phyloP scores from a whole-genome alignment of 2,797 vertebrate species.

The Chelon labrosus region DNA sequence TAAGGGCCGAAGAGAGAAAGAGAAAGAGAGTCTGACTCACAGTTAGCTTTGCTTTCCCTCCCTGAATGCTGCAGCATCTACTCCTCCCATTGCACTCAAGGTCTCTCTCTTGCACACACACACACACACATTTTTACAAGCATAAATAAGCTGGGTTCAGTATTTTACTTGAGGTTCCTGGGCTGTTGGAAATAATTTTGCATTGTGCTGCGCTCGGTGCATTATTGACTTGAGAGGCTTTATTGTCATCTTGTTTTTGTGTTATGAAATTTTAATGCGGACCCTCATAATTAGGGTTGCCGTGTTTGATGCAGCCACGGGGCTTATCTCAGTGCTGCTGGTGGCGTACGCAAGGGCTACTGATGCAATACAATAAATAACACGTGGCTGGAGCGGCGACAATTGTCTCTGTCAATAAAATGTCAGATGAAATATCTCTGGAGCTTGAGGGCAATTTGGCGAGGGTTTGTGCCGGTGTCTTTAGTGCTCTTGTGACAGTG shows the following conservation, averaged over 20 bases:
- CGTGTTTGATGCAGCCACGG: constrained; percentile 63
- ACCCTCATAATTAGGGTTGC: constrained; percentile 81
- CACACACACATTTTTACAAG: constrained; percentile 42
- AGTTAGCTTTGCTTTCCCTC: constrained; percentile 83
- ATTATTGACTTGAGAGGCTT: constrained; percentile 73
- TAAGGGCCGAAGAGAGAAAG: constrained; percentile 68
- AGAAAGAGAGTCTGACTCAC: constrained; percentile 81
- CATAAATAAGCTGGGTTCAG: constrained; percentile 58
- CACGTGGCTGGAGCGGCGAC: constrained; percentile 56
- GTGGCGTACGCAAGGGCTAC: constrained; percentile 39
- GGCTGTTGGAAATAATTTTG: constrained; percentile 64
- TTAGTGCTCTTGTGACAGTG: constrained; percentile 74
- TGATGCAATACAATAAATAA: constrained; percentile 68
- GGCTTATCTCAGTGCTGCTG: constrained; percentile 44
- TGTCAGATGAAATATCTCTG: constrained; percentile 74
- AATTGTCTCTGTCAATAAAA: constrained; percentile 77
- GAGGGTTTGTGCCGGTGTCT: constrained; percentile 69
- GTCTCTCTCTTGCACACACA: constrained; percentile 60
- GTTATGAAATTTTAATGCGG: constrained; percentile 85
- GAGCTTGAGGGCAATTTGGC: constrained; percentile 75
- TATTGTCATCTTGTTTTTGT: constrained; percentile 73
- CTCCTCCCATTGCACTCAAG: constrained; percentile 83
- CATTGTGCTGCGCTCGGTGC: constrained; percentile 54
- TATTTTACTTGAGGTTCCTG: constrained; percentile 65
- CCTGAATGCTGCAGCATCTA: constrained; percentile 82